Evolutionary conservation across 1,140 invertebrate genomes (phyloP).

Genomic region (Ladona fulva): DNA sequence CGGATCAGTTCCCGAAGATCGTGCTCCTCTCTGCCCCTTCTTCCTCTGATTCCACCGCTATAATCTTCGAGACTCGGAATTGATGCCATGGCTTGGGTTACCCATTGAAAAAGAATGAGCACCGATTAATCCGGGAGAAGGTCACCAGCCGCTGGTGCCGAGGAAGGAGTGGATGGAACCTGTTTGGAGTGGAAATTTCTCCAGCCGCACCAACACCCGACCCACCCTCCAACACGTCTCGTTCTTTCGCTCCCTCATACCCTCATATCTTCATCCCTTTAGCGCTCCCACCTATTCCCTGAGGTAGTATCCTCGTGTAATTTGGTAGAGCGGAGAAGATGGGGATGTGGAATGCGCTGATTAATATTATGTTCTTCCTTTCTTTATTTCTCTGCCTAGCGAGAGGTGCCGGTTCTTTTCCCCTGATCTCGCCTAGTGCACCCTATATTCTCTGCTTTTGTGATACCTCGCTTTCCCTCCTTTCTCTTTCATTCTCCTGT

Average conservation of each 20-base stretch:
- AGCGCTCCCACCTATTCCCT: neutral
- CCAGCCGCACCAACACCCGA: neutral
- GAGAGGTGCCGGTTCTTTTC: neutral
- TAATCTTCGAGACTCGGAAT: neutral
- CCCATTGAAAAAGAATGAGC: neutral
- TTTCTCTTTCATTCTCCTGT: neutral
- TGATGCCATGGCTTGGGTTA: conserved; percentile 7
- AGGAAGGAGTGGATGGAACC: no score
- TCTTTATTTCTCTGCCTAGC: neutral
- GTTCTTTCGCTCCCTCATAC: neutral
- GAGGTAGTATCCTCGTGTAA: neutral
- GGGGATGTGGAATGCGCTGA: neutral
- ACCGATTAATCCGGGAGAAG: conserved; percentile 3
- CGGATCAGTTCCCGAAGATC: no score
- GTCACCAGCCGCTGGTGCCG: neutral
- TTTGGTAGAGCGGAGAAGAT: neutral
- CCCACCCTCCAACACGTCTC: neutral
- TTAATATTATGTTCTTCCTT: conserved; percentile 1
- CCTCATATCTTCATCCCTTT: neutral
- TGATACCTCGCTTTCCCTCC: no score
- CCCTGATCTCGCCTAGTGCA: no score
- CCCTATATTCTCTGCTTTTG: neutral
- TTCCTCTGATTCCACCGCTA: neutral
- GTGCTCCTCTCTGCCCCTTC: no score
- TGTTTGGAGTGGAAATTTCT: neutral